Conservation (phyloP, 2,888 invertebrate genomes). For the Drosophila fulvimacula region DNA sequence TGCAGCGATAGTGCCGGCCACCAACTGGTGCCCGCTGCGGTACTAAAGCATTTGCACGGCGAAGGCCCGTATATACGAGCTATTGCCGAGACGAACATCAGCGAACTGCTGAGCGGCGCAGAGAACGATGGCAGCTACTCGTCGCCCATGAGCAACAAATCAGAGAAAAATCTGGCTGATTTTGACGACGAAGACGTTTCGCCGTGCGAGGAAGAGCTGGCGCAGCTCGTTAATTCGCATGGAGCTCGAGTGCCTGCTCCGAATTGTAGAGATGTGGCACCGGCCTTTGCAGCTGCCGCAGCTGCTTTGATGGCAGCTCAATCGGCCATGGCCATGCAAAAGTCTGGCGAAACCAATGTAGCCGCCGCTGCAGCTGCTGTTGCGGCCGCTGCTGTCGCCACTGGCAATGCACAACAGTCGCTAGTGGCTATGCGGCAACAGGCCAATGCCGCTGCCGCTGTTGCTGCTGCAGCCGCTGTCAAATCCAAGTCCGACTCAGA, state of each 20-base stretch:
- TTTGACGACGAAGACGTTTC: conserved; percentile 97
- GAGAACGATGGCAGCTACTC: conserved; percentile 95
- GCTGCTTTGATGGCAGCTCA: conserved; percentile 82
- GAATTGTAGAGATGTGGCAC: conserved; percentile 77
- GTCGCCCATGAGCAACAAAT: conserved; percentile 96
- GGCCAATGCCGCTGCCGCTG: conserved; percentile 64
- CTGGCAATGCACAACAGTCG: conserved; percentile 78
- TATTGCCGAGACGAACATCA: conserved; percentile 84
- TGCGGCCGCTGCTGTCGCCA: conserved; percentile 76
- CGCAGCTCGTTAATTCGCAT: conserved; percentile 89
- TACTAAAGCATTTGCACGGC: conserved; percentile 85
- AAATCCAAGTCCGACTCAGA: conserved; percentile 76
- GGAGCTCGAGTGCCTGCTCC: conserved; percentile 79
- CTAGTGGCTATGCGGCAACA: conserved; percentile 69
- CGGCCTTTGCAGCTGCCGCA: conserved; percentile 82
- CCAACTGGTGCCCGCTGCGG: conserved; percentile 83
- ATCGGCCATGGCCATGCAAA: conserved; percentile 81
- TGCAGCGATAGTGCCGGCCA: conserved; percentile 84
- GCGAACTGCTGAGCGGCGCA: conserved; percentile 86
- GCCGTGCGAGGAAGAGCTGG: conserved; percentile 93
- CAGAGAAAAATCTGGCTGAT: conserved; percentile 97
- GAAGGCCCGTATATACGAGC: conserved; percentile 86
- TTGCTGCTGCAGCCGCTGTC: conserved; percentile 61
- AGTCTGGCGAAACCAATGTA: conserved; percentile 72
- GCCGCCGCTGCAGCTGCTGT: conserved; percentile 79